Evolutionary conservation across 2,113 vertebrate species (phyloP).

Genomic region (Misgurnus mizolepis): DNA sequence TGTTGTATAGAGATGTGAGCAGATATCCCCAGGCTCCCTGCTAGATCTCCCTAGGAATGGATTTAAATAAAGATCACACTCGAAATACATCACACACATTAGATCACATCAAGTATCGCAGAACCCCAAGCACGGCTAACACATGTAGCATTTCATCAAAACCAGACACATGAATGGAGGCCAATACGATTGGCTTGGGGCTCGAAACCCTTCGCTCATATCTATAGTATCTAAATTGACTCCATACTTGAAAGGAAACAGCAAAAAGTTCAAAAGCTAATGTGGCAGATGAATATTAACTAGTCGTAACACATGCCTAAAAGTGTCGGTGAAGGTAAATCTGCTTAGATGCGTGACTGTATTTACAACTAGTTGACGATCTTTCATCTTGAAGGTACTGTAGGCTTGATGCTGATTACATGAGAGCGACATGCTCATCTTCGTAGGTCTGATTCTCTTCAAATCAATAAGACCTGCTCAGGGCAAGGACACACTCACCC

Average conservation of each 20-base stretch:
- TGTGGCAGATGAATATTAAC: constrained; percentile 23
- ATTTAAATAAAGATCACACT: constrained; percentile 45
- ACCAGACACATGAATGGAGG: too few relatives aligned
- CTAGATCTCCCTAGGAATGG: constrained; percentile 35
- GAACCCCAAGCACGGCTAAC: not conserved
- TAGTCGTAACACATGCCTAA: constrained; percentile 39
- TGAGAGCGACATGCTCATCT: constrained; percentile 43
- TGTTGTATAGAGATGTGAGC: constrained; percentile 41
- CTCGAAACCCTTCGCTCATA: not conserved
- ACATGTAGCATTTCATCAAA: not conserved
- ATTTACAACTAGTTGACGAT: constrained; percentile 39
- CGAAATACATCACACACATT: not conserved
- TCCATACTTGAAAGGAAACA: not conserved
- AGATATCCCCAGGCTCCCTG: constrained; percentile 36
- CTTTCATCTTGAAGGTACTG: constrained; percentile 41
- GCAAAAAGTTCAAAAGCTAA: not conserved
- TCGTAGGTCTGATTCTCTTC: constrained; percentile 43
- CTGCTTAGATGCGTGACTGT: constrained; percentile 30
- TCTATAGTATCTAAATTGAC: not conserved
- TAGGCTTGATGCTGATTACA: constrained; percentile 51
- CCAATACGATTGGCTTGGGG: too few relatives aligned
- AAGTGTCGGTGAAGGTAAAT: constrained; percentile 40
- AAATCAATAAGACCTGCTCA: constrained; percentile 55
- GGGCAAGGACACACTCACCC: constrained; percentile 47
- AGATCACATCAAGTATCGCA: not conserved